Evolutionary conservation across 2,888 invertebrate genomes (phyloP).

Genomic region (Eupithecia subumbrata): DNA sequence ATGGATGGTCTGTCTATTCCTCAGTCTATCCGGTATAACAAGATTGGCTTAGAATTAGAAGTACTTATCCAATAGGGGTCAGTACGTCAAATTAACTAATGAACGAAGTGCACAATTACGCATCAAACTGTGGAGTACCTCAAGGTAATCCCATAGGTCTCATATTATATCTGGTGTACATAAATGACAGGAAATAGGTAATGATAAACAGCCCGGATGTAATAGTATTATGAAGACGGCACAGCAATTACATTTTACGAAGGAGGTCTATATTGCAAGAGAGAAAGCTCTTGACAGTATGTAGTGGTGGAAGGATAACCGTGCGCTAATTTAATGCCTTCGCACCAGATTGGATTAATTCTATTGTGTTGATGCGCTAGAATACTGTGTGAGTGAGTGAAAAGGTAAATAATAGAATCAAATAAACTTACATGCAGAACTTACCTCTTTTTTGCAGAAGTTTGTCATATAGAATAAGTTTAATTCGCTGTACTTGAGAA

Average conservation of each 20-base stretch:
- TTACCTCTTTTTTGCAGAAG: slow-evolving; percentile 20
- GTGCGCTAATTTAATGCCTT: neutral
- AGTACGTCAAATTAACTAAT: neutral
- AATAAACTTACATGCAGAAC: neutral
- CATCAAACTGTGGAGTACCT: neutral
- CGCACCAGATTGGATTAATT: neutral
- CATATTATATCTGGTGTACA: neutral
- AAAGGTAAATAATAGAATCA: neutral
- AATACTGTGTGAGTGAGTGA: neutral
- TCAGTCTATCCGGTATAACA: neutral
- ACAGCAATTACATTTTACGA: too few relatives aligned
- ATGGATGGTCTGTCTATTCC: too few relatives aligned
- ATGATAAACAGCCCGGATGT: neutral
- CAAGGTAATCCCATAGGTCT: neutral
- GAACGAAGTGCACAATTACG: neutral
- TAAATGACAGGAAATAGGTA: neutral
- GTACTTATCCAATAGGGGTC: neutral
- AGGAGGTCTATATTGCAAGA: neutral
- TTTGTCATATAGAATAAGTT: slow-evolving; percentile 26
- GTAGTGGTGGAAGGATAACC: neutral
- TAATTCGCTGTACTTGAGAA: slow-evolving; percentile 19
- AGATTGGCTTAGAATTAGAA: too few relatives aligned
- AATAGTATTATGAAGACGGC: too few relatives aligned
- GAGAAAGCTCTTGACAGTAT: too few relatives aligned
- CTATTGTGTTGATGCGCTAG: too few relatives aligned